Conservation (phyloP, 2,797 vertebrate species). For the Sebastes diaconus region DNA sequence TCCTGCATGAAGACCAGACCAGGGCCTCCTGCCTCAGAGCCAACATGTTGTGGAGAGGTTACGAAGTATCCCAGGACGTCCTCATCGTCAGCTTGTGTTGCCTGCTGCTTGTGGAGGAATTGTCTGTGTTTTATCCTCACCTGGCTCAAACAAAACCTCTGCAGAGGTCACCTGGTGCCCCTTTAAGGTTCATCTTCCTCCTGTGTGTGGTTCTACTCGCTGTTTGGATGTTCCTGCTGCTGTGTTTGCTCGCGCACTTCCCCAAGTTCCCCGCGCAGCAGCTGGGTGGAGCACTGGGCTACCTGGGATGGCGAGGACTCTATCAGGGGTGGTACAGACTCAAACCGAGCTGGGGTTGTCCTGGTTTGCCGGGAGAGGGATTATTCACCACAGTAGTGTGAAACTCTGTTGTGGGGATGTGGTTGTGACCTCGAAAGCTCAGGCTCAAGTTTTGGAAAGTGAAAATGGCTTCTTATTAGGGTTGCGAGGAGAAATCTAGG, state of each 20-base stretch:
- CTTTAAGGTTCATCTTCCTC: slow-evolving; percentile 84
- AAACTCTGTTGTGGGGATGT: not conserved
- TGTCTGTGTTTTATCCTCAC: slow-evolving; percentile 78
- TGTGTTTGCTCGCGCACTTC: slow-evolving; percentile 85
- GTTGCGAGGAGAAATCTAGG: not conserved
- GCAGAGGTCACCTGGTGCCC: slow-evolving; percentile 59
- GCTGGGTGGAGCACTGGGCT: slow-evolving; percentile 84
- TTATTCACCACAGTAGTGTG: slow-evolving; percentile 49
- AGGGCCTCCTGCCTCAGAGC: slow-evolving; percentile 81
- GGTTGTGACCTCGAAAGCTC: not conserved
- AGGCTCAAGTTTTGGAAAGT: not conserved
- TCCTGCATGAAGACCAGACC: slow-evolving; percentile 80
- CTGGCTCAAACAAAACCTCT: slow-evolving; percentile 45
- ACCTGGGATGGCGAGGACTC: slow-evolving; percentile 83
- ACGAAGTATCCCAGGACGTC: slow-evolving; percentile 84
- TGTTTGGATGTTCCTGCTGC: slow-evolving; percentile 85
- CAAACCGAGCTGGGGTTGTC: slow-evolving; percentile 73
- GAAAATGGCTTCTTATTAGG: not conserved
- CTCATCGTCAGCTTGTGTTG: slow-evolving; percentile 87
- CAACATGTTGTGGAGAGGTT: slow-evolving; percentile 85
- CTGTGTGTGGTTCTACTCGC: slow-evolving; percentile 81
- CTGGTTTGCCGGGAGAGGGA: slow-evolving; percentile 80
- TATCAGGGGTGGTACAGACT: slow-evolving; percentile 85
- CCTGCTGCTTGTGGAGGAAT: slow-evolving; percentile 85
- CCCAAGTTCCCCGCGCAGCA: slow-evolving; percentile 86